Evolutionary conservation across 64 coral and sea anemone genomes (phyloP), one percentile per base, ranked within the genome.

Genomic region (Montipora efflorescens): DNA sequence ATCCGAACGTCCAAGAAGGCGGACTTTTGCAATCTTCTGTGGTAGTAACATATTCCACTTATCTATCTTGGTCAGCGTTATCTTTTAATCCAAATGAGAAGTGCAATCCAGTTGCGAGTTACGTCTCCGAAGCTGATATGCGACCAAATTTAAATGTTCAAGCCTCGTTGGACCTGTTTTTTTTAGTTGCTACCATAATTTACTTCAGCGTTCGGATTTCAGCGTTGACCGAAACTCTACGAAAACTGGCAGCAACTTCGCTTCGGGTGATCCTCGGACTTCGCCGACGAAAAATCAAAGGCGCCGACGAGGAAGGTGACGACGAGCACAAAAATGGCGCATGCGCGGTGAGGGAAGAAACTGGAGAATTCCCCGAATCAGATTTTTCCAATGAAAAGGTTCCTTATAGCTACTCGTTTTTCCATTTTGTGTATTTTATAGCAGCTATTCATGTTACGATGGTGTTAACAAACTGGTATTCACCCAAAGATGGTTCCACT

Each of bases 381-480:
- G 78, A 72, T 12, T 52, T 48, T 18, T 22, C 46, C 15, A 80
- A 93, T 77, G 91, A 79, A 10, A 83, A 94, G 48, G 88, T 96
- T 14, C 83, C 94, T 14, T 98, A 98, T 53, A 98, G 94, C 46
- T 98, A 96, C 53, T 91, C 97, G 0, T 95, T 88, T 18, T 98
- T 92, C 28, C 97, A 98, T 78, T 89, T 94, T 12, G 94, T 96
- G 58, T 98, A 94, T 75, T 91, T 98, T 5, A 75, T 98, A 46
- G 97, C 94, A 12, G 92, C 94, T 1, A 48, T 98, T 66, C 97
- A 98, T 73, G 78, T 95, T 1, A 91, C 97, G 5, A 96, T 96
- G 91, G 88, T 98, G 3, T 80, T 96, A 7, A 98, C 97, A 14
- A 98, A 98, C 73, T 98, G 97, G 97, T 98, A 96, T 89, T 96